Evolutionary conservation across 2,797 vertebrate species (phyloP).

Genomic region (Sebastes itinus): DNA sequence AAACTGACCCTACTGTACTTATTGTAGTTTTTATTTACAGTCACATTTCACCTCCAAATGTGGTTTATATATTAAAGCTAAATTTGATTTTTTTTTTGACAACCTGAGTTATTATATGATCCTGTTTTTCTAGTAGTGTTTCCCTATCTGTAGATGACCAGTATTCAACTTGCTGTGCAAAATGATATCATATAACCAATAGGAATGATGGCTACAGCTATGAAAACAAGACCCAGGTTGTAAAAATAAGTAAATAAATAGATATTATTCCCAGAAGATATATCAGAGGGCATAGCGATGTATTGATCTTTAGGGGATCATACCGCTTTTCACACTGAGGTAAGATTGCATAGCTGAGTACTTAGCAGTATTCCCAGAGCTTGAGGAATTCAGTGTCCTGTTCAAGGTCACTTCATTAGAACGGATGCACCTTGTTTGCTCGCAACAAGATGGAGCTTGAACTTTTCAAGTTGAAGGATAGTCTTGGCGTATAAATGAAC

Average conservation of each 20-base stretch:
- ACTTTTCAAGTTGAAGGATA: slow-evolving; percentile 33
- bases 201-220: not conserved
- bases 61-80: not conserved
- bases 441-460: slow-evolving; percentile 19
- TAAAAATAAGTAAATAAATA: not conserved
- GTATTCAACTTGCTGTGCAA: not conserved
- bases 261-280: not conserved
- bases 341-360: not conserved
- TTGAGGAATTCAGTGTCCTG: slow-evolving; percentile 20
- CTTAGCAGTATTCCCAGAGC: not conserved
- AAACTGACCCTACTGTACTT: not conserved
- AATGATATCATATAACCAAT: not conserved
- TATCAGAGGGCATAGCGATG: not conserved
- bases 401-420: slow-evolving; percentile 39
- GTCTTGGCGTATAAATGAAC: slow-evolving; percentile 21
- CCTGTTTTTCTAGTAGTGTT: not conserved
- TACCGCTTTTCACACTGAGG: not conserved
- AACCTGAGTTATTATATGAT: not conserved
- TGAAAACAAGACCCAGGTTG: not conserved
- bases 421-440: slow-evolving; percentile 6
- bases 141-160: not conserved
- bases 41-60: not conserved
- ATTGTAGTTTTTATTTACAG: not conserved
- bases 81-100: not conserved
- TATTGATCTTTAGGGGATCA: not conserved